These are phyloP conservation scores for Mycetomoellerius zeteki DNA, from an alignment of 1,140 invertebrate genomes.

Conservation along the genomic window DNA sequence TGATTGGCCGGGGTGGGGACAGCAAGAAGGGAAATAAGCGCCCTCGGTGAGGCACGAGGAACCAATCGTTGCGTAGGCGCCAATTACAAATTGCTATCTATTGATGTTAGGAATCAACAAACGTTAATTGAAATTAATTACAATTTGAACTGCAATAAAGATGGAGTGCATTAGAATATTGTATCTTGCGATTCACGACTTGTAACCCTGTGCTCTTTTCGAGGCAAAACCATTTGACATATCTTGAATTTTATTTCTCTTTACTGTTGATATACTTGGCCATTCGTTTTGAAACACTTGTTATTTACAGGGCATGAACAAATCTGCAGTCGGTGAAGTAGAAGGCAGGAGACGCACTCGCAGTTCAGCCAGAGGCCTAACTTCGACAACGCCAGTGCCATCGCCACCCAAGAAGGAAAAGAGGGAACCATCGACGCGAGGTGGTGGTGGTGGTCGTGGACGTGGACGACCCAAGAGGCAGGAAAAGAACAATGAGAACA, in stretches of 20 bases:
- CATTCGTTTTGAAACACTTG: neutral
- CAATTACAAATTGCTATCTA: slow-evolving; percentile 66
- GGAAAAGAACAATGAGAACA: slow-evolving; percentile 83
- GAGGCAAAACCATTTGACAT: neutral
- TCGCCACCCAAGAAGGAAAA: slow-evolving; percentile 86
- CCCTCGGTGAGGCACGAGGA: slow-evolving; percentile 24
- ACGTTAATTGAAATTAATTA: slow-evolving; percentile 2
- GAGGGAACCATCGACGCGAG: slow-evolving; percentile 81
- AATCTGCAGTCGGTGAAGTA: slow-evolving; percentile 80
- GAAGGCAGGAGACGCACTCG: slow-evolving; percentile 87
- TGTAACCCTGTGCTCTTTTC: neutral
- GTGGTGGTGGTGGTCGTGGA: slow-evolving; percentile 80
- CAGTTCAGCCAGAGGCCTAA: slow-evolving; percentile 84
- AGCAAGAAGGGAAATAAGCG: slow-evolving; percentile 18
- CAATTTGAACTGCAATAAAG: neutral
- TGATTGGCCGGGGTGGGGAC: slow-evolving; percentile 6
- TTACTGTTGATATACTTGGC: neutral
- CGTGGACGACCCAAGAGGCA: slow-evolving; percentile 85
- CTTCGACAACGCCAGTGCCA: slow-evolving; percentile 81
- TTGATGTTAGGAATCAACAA: neutral
- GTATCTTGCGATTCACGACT: neutral
- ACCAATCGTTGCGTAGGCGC: slow-evolving; percentile 66
- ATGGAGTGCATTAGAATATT: neutral
- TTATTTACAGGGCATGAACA: slow-evolving; percentile 81
- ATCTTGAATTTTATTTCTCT: slow-evolving; percentile 1